Conservation (phyloP, 2,113 vertebrate species). For the Nerophis lumbriciformis region DNA sequence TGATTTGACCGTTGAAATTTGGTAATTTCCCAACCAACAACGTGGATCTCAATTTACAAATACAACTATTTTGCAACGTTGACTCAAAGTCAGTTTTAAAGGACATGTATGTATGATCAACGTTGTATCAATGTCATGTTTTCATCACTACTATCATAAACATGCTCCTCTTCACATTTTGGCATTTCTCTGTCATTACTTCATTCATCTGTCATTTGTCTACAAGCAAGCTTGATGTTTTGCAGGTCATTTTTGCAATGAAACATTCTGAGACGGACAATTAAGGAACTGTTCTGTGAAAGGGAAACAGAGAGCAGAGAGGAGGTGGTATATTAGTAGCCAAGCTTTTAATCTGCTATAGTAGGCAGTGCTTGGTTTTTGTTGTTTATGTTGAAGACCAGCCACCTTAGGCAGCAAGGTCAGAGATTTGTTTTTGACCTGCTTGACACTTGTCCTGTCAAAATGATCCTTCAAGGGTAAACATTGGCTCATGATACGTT, state of each 20-base stretch:
- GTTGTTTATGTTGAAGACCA: conserved; percentile 13
- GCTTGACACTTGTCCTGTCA: neutral
- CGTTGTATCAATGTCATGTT: conserved; percentile 14
- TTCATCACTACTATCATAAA: conserved; percentile 40
- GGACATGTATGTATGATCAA: too few species aligned
- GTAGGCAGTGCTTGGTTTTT: conserved; percentile 9
- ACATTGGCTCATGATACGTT: neutral
- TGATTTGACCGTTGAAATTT: too few species aligned
- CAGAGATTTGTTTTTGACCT: conserved; percentile 15
- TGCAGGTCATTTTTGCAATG: conserved; percentile 43
- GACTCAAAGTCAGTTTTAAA: too few species aligned
- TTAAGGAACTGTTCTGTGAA: conserved; percentile 40
- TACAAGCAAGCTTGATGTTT: conserved; percentile 46
- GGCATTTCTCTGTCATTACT: conserved; percentile 41
- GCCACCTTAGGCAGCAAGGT: conserved; percentile 3
- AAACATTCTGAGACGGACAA: conserved; percentile 51
- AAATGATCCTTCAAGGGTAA: neutral
- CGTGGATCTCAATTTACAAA: too few species aligned
- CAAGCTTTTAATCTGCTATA: conserved; percentile 33
- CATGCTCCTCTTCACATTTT: conserved; percentile 44
- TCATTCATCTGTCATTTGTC: conserved; percentile 42
- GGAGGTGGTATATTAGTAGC: conserved; percentile 17
- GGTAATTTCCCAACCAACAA: too few species aligned
- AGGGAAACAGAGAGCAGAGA: conserved; percentile 14
- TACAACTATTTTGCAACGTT: too few species aligned